These are phyloP conservation scores for Neocrepidodera transversa DNA, from an alignment of 2,888 invertebrate genomes.

Conservation along the genomic window DNA sequence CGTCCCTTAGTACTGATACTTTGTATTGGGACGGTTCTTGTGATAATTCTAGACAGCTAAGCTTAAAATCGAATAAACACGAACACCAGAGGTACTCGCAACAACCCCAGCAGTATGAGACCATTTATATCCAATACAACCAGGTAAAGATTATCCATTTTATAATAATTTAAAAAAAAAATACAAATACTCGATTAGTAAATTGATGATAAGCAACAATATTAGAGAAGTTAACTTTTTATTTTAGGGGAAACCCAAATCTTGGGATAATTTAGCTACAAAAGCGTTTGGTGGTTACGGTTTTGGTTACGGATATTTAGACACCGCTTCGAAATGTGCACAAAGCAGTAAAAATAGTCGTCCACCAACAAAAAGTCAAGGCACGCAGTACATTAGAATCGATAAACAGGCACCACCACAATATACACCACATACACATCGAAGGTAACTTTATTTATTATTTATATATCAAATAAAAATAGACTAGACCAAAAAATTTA, in stretches of 20 bases:
- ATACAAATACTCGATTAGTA: neutral
- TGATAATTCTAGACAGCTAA: slow-evolving; percentile 57
- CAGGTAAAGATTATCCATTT: slow-evolving; percentile 46
- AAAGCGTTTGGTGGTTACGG: slow-evolving; percentile 87
- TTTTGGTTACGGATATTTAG: slow-evolving; percentile 85
- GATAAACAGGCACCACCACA: slow-evolving; percentile 51
- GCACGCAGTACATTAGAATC: slow-evolving; percentile 50
- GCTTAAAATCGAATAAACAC: slow-evolving; percentile 61
- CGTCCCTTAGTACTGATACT: slow-evolving; percentile 85
- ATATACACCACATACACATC: slow-evolving; percentile 62
- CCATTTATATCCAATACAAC: slow-evolving; percentile 60
- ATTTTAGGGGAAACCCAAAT: slow-evolving; percentile 73
- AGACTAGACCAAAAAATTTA: too few species aligned
- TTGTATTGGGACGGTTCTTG: slow-evolving; percentile 77
- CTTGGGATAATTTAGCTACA: slow-evolving; percentile 88
- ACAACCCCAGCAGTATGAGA: slow-evolving; percentile 55
- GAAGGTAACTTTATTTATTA: slow-evolving; percentile 42
- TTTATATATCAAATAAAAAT: too few species aligned
- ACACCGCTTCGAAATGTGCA: slow-evolving; percentile 62
- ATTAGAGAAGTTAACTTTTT: neutral
- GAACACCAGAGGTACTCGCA: slow-evolving; percentile 55
- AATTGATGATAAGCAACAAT: neutral
- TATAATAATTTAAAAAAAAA: neutral
- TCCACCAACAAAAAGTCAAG: slow-evolving; percentile 42
- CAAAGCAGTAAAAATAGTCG: slow-evolving; percentile 47